Percentiles rank a stretch among this genome's conserved stretches.
phyloP scores from a whole-genome alignment of 2,888 invertebrate genomes.

The Aleiodes testaceus region DNA sequence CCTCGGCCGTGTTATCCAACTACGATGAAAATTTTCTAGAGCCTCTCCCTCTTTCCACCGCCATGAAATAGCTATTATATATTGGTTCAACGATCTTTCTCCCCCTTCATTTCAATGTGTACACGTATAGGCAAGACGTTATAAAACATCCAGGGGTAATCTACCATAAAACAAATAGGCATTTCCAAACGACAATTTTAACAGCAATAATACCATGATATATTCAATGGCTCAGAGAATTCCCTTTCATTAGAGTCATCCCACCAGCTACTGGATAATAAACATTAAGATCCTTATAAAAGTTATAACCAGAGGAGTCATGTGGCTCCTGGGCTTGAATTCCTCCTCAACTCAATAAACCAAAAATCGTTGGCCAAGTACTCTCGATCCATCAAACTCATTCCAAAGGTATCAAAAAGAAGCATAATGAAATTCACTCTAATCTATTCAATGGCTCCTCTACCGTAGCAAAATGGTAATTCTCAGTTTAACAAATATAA shows the following conservation, averaged over 20 bases:
- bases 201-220: conserved; percentile 7
- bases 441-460: conserved; percentile 57
- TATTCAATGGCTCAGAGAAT: neutral
- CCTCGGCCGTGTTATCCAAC: conserved; percentile 54
- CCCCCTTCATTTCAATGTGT: conserved; percentile 3
- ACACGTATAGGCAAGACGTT: neutral
- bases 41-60: conserved; percentile 36
- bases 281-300: neutral
- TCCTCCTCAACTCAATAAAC: conserved; percentile 17
- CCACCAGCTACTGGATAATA: conserved; percentile 34
- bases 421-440: conserved; percentile 30
- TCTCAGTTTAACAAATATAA: conserved; percentile 57
- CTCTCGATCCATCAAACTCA: conserved; percentile 2
- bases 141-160: neutral
- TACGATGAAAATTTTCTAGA: conserved; percentile 20
- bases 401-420: neutral
- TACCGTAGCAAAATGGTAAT: conserved; percentile 59
- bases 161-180: neutral
- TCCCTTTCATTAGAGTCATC: neutral
- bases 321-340: neutral
- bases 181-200: neutral
- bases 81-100: conserved; percentile 47
- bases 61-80: conserved; percentile 40
- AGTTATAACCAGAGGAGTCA: neutral
- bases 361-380: neutral